Percentiles rank a stretch among this genome's conserved stretches.
phyloP scores from a whole-genome alignment of 2,113 vertebrate species.

The Archocentrus centrarchus region DNA sequence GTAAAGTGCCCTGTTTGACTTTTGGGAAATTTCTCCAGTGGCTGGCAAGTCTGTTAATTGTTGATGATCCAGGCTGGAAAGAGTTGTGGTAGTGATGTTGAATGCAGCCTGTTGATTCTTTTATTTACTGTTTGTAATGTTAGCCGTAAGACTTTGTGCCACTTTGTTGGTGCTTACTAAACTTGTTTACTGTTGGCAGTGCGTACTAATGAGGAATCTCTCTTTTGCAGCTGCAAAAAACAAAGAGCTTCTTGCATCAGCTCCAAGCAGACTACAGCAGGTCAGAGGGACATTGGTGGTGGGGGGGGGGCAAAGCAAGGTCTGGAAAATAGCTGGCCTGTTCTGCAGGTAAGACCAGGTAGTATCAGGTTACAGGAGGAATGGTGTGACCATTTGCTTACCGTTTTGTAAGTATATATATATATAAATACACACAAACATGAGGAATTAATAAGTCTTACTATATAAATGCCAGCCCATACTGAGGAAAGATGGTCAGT shows the following conservation, averaged over 20 bases:
- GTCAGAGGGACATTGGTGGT: background rate
- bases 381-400: background rate
- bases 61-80: background rate
- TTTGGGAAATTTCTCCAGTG: background rate
- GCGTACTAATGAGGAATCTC: background rate
- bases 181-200: background rate
- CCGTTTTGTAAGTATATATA: background rate
- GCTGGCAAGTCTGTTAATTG: background rate
- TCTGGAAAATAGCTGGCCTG: background rate
- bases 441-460: too few relatives aligned
- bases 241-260: background rate
- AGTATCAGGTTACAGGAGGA: background rate
- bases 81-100: background rate
- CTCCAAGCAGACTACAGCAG: background rate
- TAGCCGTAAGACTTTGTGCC: background rate
- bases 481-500: too few relatives aligned
- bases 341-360: too few relatives aligned
- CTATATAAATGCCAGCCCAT: too few relatives aligned
- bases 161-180: background rate
- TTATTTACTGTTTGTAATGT: background rate
- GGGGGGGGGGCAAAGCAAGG: background rate
- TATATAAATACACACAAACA: too few relatives aligned
- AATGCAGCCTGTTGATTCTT: background rate
- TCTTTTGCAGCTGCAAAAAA: background rate
- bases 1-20: background rate